phyloP scores from a whole-genome alignment of 2,113 vertebrate genomes.

The Hydrolagus affinis region DNA sequence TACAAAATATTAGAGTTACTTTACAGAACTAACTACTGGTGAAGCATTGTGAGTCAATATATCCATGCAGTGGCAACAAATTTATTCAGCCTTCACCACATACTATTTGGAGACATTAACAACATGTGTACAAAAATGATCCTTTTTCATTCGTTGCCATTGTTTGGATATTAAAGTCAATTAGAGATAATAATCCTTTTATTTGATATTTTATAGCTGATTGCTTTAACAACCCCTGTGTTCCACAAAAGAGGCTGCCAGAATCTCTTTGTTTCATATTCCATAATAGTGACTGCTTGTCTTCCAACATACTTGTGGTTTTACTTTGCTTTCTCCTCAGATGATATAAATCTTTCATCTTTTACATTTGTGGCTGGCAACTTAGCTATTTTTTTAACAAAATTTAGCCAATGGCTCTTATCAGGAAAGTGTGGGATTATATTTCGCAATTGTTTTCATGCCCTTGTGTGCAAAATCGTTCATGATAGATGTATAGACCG shows the following conservation, averaged over 20 bases:
- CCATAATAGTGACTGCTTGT: not conserved
- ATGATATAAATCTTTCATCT: not conserved
- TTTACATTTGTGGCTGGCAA: not conserved
- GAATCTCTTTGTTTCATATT: not conserved
- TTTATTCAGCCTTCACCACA: too few relatives aligned
- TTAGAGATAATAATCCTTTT: too few relatives aligned
- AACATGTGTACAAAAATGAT: too few relatives aligned
- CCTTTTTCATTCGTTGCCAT: too few relatives aligned
- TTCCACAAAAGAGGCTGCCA: not conserved
- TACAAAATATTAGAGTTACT: too few relatives aligned
- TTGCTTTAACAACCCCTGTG: not conserved
- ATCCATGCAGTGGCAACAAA: too few relatives aligned
- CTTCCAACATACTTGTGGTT: not conserved
- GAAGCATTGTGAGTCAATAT: too few relatives aligned
- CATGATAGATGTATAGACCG: not conserved
- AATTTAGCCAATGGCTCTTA: not conserved
- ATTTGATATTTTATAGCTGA: too few relatives aligned
- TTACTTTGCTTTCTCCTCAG: not conserved
- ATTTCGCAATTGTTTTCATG: not conserved
- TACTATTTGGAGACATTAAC: too few relatives aligned
- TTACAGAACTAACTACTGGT: too few relatives aligned
- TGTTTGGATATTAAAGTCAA: too few relatives aligned
- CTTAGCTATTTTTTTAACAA: not conserved
- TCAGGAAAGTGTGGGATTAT: not conserved
- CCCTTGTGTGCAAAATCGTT: not conserved